Evolutionary conservation across 2,888 invertebrate genomes (phyloP).

Genomic region (Chaetogeoica ovagalla): DNA sequence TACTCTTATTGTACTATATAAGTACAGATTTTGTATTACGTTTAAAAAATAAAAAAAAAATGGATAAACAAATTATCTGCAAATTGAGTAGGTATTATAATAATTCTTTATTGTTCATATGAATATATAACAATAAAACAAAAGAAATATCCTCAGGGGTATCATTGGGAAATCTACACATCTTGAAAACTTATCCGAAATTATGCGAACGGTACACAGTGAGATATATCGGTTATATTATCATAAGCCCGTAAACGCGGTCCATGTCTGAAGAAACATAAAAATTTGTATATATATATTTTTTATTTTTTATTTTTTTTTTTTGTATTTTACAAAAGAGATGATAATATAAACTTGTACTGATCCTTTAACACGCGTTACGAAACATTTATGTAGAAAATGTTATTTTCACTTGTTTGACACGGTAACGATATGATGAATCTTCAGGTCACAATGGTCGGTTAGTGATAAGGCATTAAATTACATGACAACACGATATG

Average conservation of each 20-base stretch:
- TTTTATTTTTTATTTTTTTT: no score
- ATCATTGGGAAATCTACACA: background rate
- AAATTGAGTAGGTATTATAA: background rate
- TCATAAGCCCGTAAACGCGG: background rate
- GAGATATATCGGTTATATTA: conserved; percentile 1
- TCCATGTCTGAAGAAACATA: background rate
- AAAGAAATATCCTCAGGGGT: background rate
- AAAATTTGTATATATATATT: background rate
- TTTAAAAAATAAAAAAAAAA: background rate
- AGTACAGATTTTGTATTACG: no score
- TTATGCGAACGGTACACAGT: background rate
- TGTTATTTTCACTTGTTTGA: conserved; percentile 7
- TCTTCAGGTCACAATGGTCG: background rate
- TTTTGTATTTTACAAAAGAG: background rate
- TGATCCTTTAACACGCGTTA: background rate
- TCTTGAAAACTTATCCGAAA: background rate
- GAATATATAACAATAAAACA: background rate
- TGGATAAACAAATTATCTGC: background rate
- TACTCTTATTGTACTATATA: no score
- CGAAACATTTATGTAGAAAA: background rate
- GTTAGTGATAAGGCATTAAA: background rate
- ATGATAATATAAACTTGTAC: background rate
- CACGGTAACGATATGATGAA: background rate
- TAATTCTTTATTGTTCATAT: background rate
- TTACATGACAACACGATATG: background rate